Base-by-base conservation (phyloP, 2,888 invertebrate species). In the Drosophila borborema region DNA sequence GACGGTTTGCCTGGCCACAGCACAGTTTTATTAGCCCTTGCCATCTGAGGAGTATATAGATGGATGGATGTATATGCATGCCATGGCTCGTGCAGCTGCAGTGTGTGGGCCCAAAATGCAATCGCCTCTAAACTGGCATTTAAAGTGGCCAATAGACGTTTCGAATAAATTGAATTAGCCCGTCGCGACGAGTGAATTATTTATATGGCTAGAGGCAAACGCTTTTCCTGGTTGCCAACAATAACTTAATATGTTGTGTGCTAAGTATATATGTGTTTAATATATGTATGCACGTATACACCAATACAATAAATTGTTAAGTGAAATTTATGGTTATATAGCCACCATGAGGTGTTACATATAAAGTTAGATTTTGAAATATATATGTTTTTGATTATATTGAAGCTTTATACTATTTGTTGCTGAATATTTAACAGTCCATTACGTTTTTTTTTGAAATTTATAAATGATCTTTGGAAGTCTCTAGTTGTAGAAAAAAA, bases 21-120 rank as follows among this genome's bases (percentile, higher is more conserved):
- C 48, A 77, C 48, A 77, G 63, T 83, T 88, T 85, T 86, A 90
- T 86, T 82, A 64, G 82, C 77, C 55, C 66, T 77, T 53, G 7
- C 56, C 34, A 40, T 28, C 28, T 28, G 28, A 28, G 6, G 28
- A 28, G 6, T 28, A 28, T 28, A 28, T 28, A 23, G 23, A 28
- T 28, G 1, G 28, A 6, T 28, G 10, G 10, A 18, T 36, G 34
- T 16, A 18, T 51, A 18, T 34, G 34, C 28, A 7, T 36, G 18
- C 12, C 12, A 2, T 18, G 38, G 23, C 16, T 16, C 38, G 9
- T 54, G 54, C 34, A 46, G 45, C 53, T 67, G 49, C 48, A 71
- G 62, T 68, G 75, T 81, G 74, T 80, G 79, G 82, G 64, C 80
- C 59, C 20, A 54, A 38, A 55, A 59, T 58, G 41, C 60, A 77